These are phyloP conservation scores for Neoitamus cyanurus DNA, from an alignment of 2,888 invertebrate genomes.

Conservation along the genomic window DNA sequence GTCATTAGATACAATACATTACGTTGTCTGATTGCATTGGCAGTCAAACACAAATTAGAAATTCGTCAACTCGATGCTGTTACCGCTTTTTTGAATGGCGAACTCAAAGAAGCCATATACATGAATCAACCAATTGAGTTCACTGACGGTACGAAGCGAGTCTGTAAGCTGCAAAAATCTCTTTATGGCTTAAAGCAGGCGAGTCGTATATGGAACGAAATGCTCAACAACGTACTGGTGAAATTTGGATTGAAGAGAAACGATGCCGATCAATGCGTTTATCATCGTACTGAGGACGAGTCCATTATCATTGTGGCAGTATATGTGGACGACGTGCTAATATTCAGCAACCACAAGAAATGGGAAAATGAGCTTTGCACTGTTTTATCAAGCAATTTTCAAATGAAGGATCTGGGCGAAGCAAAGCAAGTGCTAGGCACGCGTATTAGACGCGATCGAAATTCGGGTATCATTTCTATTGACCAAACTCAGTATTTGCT, in stretches of 20 bases:
- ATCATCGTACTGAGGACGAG: neutral
- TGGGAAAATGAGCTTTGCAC: neutral
- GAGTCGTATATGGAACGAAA: constrained; percentile 52
- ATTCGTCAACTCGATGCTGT: constrained; percentile 52
- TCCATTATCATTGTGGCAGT: constrained; percentile 44
- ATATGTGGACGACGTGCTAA: constrained; percentile 47
- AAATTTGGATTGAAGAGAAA: constrained; percentile 47
- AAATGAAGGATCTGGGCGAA: constrained; percentile 49
- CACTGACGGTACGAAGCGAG: constrained; percentile 46
- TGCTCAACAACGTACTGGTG: constrained; percentile 45
- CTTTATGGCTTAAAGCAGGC: constrained; percentile 54
- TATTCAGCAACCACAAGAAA: constrained; percentile 44
- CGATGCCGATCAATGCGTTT: neutral
- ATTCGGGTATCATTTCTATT: constrained; percentile 45
- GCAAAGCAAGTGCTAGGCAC: constrained; percentile 30
- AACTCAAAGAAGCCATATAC: constrained; percentile 50
- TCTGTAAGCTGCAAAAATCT: constrained; percentile 52
- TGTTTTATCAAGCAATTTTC: neutral
- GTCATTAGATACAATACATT: neutral
- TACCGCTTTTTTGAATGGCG: constrained; percentile 52
- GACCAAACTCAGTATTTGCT: constrained; percentile 54
- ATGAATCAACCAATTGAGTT: constrained; percentile 54
- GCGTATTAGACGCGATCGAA: constrained; percentile 26
- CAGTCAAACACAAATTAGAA: neutral
- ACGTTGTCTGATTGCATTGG: neutral